Evolutionary conservation across 2,888 invertebrate species (phyloP).

Genomic region (Bhutanitis thaidina): DNA sequence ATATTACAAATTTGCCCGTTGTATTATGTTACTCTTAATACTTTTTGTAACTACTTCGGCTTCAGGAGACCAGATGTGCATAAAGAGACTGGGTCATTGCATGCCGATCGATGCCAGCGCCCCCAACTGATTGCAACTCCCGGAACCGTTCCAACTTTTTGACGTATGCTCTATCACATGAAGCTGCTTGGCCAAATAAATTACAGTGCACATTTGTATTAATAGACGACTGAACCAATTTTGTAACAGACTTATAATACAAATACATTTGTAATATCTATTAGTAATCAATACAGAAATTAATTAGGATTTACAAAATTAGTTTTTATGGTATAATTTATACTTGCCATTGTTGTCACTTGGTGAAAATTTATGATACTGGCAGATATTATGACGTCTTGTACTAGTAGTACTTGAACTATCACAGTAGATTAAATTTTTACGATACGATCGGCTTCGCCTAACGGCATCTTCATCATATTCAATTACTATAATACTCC

Average conservation of each 20-base stretch:
- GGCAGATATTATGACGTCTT: too few species aligned
- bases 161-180: constrained; percentile 13
- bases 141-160: constrained; percentile 34
- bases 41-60: constrained; percentile 9
- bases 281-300: background rate
- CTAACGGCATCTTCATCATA: too few species aligned
- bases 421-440: too few species aligned
- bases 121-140: constrained; percentile 23
- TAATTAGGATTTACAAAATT: too few species aligned
- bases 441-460: too few species aligned
- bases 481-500: too few species aligned
- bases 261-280: background rate
- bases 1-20: constrained; percentile 11
- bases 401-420: too few species aligned
- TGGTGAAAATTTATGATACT: too few species aligned
- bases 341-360: too few species aligned
- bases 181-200: constrained; percentile 13
- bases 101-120: constrained; percentile 24
- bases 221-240: constrained; percentile 12
- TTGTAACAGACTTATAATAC: background rate
- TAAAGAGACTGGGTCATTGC: constrained; percentile 24
- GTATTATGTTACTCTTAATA: constrained; percentile 4
- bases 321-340: too few species aligned
- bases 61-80: constrained; percentile 4
- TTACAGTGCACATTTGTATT: constrained; percentile 4